These are phyloP conservation scores for Pelecanus crispus DNA, from an alignment of 2,113 vertebrate genomes.

Conservation along the genomic window DNA sequence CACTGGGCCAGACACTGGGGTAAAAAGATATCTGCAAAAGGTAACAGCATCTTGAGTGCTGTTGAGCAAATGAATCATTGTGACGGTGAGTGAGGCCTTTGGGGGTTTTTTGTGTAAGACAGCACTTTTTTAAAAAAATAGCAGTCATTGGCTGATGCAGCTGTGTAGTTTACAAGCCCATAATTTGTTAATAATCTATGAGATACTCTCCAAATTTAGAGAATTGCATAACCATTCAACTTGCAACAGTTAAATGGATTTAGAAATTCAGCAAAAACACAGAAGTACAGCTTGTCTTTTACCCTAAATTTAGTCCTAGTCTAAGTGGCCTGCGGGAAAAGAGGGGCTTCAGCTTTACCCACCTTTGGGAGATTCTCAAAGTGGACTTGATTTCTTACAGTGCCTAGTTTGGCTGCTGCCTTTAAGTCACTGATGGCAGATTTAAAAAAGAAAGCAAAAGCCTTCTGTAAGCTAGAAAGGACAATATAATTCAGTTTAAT, in stretches of 20 bases:
- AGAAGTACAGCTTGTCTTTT: not conserved
- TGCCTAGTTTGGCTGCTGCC: not conserved
- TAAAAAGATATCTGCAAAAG: not conserved
- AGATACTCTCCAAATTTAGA: not conserved
- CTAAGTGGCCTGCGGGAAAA: not conserved
- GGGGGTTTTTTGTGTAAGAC: not conserved
- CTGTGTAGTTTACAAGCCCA: not conserved
- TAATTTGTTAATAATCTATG: not conserved
- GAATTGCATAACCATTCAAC: not conserved
- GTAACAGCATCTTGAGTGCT: not conserved
- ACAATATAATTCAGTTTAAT: not conserved
- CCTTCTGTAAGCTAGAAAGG: not conserved
- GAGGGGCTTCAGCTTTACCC: not conserved
- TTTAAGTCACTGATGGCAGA: not conserved
- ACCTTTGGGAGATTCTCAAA: not conserved
- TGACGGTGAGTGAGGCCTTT: not conserved
- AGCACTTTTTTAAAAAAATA: not conserved
- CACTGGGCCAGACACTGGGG: not conserved
- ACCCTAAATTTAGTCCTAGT: not conserved
- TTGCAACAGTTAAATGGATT: not conserved
- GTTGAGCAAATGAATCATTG: not conserved
- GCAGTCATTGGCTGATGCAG: not conserved
- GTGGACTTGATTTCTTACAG: not conserved
- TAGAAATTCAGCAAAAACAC: not conserved
- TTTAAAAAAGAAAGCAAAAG: not conserved